Evolutionary conservation across 2,797 vertebrate species (phyloP), one percentile per base, ranked within the genome.

Genomic region (Sylvia borin): DNA sequence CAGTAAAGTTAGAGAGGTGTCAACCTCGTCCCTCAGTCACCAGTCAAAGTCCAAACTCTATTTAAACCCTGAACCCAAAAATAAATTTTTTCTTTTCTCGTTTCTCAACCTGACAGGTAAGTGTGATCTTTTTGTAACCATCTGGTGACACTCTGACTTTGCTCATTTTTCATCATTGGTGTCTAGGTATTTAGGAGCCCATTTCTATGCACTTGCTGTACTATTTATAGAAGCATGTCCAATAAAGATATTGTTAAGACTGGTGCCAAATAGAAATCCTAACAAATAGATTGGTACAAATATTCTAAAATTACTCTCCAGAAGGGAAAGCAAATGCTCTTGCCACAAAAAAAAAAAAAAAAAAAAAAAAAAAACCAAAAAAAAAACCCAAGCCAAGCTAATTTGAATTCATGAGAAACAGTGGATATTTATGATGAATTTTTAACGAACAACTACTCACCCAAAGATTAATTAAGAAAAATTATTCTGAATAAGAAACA

Each of bases 381-480:
- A n/a, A n/a, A n/a, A n/a, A n/a, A n/a, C n/a, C 11, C 12, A 48
- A 72, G 26, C 18, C 36, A 82, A 84, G 7, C 10, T 80, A 61
- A 62, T 87, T 65, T 72, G 31, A 65, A 78, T 78, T 81, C 3
- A 65, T 70, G 51, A 58, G 62, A 86, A 77, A 57, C 10, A 8
- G 26, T 77, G 27, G 58, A 36, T 94, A 81, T 75, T 88, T 67
- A 24, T 83, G 31, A 75, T 29, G 38, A 76, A 40, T 81, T 85
- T 89, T 85, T 91, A 74, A 48, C 4, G 2, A 87, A 86, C 18
- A 89, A 16, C 65, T 60, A 76, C 24, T 74, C 45, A 74, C 13
- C 5, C 72, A 51, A 85, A 76, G 65, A 80, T 92, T 90, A 88
- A 93, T 61, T 80, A 85, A 64, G 54, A 89, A 92, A 91, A 94